Conservation (phyloP, 2,113 vertebrate genomes). For the Emberiza fucata region DNA sequence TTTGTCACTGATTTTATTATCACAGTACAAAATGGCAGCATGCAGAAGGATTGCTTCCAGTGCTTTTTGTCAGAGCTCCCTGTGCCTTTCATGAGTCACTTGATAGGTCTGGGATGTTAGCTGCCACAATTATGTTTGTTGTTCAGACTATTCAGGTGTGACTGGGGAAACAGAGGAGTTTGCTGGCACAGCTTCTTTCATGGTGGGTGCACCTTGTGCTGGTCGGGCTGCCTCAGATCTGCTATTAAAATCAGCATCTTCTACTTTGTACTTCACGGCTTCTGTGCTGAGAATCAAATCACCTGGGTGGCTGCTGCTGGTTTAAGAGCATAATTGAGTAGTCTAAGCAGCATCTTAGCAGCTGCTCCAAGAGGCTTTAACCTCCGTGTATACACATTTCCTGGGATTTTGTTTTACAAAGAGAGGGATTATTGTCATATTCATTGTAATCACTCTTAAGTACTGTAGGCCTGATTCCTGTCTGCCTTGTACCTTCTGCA, state of each 20-base stretch:
- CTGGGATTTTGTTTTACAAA: slow-evolving; percentile 58
- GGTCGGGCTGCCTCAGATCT: not conserved
- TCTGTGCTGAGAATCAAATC: not conserved
- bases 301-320: not conserved
- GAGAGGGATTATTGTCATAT: slow-evolving; percentile 40
- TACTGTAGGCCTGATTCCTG: not conserved
- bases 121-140: not conserved
- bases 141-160: not conserved
- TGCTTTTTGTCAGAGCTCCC: not conserved
- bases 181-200: not conserved
- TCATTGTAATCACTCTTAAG: slow-evolving; percentile 32
- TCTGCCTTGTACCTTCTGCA: not conserved
- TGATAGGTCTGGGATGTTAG: not conserved
- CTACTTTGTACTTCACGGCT: not conserved
- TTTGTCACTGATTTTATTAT: not conserved
- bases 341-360: slow-evolving; percentile 17
- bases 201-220: not conserved
- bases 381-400: not conserved
- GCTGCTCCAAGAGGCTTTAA: slow-evolving; percentile 50
- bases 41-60: not conserved
- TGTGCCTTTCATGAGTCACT: not conserved
- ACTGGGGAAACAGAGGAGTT: not conserved
- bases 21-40: not conserved
- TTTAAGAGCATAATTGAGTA: slow-evolving; percentile 32
- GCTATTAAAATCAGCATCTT: not conserved